A percentile compares a stretch with the other conserved stretches of the same genome.
Evolutionary conservation across 2,888 invertebrate genomes (phyloP).

Genomic region (Dolichomitus sp.): DNA sequence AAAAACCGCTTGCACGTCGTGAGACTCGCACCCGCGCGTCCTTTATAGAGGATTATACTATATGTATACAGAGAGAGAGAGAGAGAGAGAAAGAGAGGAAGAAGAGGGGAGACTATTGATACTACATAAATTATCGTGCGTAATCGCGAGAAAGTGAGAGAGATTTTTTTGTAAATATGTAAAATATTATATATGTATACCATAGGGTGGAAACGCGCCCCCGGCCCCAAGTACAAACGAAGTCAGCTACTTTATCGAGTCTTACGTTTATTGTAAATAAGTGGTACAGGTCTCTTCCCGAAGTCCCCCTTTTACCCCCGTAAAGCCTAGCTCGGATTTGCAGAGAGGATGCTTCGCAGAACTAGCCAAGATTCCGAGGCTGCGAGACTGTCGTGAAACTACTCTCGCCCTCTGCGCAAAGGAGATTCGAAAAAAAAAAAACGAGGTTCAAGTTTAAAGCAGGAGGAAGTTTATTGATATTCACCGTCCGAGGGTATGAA

Average conservation of each 20-base stretch:
- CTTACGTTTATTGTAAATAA: constrained; percentile 81
- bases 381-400: constrained; percentile 28
- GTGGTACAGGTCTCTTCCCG: constrained; percentile 59
- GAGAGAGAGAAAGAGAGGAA: background rate
- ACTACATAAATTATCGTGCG: constrained; percentile 45
- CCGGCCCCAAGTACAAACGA: constrained; percentile 86
- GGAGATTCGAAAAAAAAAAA: constrained; percentile 3
- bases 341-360: background rate
- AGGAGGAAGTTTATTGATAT: constrained; percentile 1
- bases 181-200: constrained; percentile 75
- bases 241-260: constrained; percentile 85
- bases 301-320: background rate
- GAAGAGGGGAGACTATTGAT: constrained; percentile 58
- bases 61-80: constrained; percentile 32
- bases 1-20: constrained; percentile 31
- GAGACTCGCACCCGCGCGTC: constrained; percentile 38
- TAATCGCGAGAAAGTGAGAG: constrained; percentile 54
- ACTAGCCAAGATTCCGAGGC: constrained; percentile 20
- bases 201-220: constrained; percentile 83
- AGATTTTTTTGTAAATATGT: constrained; percentile 81
- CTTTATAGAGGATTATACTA: constrained; percentile 60
- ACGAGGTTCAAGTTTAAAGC: background rate
- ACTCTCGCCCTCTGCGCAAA: constrained; percentile 14
- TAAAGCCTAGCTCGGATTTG: constrained; percentile 26
- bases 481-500: constrained; percentile 60